Conservation (phyloP, 1,140 invertebrate genomes). For the Nylanderia fulva region DNA sequence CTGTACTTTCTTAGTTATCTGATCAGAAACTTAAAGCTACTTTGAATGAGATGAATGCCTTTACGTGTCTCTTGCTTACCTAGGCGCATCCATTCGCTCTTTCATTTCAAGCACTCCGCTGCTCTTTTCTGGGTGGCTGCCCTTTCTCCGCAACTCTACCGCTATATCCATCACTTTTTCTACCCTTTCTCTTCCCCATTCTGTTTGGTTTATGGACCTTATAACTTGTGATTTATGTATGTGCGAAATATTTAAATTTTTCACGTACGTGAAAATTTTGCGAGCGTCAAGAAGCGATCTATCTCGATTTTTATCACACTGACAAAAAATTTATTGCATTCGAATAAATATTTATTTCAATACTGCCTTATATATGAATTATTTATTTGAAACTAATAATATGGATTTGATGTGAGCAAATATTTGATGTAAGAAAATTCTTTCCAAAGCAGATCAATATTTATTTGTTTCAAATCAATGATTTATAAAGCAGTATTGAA, state of each 20-base stretch:
- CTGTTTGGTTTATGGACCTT: background rate
- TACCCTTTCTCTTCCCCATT: conserved; percentile 6
- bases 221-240: conserved; percentile 76
- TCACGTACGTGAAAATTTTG: conserved; percentile 80
- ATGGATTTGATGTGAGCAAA: too few relatives aligned
- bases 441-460: too few relatives aligned
- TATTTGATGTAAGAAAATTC: too few relatives aligned
- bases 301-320: conserved; percentile 28
- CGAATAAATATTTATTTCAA: too few relatives aligned
- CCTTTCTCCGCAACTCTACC: conserved; percentile 77
- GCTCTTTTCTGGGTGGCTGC: conserved; percentile 81
- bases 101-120: conserved; percentile 82
- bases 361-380: too few relatives aligned
- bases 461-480: too few relatives aligned
- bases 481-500: too few relatives aligned
- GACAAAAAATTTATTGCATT: too few relatives aligned
- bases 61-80: conserved; percentile 84
- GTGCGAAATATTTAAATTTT: too few relatives aligned
- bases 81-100: conserved; percentile 84
- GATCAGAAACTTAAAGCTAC: conserved; percentile 84
- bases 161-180: conserved; percentile 75
- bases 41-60: conserved; percentile 85
- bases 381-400: too few relatives aligned
- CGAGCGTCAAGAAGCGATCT: conserved; percentile 61
- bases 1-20: conserved; percentile 84